Conservation (phyloP, 2,888 invertebrate genomes). For the Drosophila mayaguana region DNA sequence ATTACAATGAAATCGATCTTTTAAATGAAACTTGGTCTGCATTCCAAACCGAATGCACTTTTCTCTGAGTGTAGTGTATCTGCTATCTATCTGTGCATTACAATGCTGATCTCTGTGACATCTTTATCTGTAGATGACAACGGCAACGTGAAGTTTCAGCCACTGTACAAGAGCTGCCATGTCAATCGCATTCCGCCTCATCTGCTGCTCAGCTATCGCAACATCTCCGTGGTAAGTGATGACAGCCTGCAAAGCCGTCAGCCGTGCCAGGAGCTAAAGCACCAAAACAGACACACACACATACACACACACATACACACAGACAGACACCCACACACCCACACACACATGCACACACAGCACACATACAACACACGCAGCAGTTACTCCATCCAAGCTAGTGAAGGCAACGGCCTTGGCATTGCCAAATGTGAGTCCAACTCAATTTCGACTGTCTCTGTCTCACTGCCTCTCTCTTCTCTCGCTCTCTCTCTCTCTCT, state of each 20-base stretch:
- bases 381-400: slow-evolving; percentile 43
- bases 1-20: not conserved
- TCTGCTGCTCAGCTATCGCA: slow-evolving; percentile 90
- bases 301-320: slow-evolving; percentile 8
- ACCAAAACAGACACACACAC: slow-evolving; percentile 10
- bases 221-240: slow-evolving; percentile 90
- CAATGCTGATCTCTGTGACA: slow-evolving; percentile 55
- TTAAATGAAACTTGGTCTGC: no score
- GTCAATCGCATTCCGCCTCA: slow-evolving; percentile 90
- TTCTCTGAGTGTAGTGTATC: slow-evolving; percentile 25
- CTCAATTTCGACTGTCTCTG: slow-evolving; percentile 51
- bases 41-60: not conserved
- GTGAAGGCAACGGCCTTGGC: slow-evolving; percentile 43
- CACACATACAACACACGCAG: slow-evolving; percentile 25
- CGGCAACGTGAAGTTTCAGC: slow-evolving; percentile 88
- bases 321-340: slow-evolving; percentile 1
- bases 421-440: slow-evolving; percentile 48
- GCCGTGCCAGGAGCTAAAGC: slow-evolving; percentile 47
- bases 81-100: slow-evolving; percentile 23
- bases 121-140: slow-evolving; percentile 87
- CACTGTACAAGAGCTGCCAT: slow-evolving; percentile 90
- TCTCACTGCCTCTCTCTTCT: slow-evolving; percentile 28
- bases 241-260: slow-evolving; percentile 49
- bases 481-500: slow-evolving; percentile 20
- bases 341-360: slow-evolving; percentile 12